Evolutionary conservation across 2,797 vertebrate species (phyloP).

Genomic region (Antennarius maculatus): DNA sequence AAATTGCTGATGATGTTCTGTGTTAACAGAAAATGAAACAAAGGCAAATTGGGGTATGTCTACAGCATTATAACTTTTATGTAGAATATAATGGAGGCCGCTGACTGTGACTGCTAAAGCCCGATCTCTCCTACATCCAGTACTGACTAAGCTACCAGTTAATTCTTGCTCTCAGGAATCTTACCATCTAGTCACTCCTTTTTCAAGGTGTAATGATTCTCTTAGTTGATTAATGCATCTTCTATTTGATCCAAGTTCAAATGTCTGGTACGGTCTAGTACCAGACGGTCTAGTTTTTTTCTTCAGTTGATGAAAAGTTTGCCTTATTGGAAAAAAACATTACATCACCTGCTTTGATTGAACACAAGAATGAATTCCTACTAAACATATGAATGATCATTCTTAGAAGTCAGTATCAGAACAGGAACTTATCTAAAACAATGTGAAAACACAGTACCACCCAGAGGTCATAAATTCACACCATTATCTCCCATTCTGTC

Average conservation of each 20-base stretch:
- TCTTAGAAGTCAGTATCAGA: constrained; percentile 18
- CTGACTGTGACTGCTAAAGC: constrained; percentile 16
- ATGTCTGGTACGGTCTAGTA: background rate
- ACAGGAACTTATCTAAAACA: constrained; percentile 24
- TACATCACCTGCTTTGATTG: background rate
- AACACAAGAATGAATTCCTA: background rate
- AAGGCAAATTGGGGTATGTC: constrained; percentile 27
- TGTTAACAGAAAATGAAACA: constrained; percentile 46
- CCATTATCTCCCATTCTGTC: constrained; percentile 52
- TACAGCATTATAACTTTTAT: constrained; percentile 18
- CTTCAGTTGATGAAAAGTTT: constrained; percentile 1
- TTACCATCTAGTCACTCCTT: background rate
- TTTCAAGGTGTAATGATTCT: background rate
- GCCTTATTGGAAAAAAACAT: background rate
- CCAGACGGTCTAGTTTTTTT: background rate
- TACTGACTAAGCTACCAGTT: background rate
- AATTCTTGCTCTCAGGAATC: constrained; percentile 4
- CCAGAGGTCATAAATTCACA: constrained; percentile 45
- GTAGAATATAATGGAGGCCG: constrained; percentile 7
- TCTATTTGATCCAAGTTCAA: background rate
- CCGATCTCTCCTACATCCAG: constrained; percentile 5
- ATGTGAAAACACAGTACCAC: constrained; percentile 29
- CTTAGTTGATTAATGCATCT: background rate
- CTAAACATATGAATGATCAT: background rate
- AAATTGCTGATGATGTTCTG: constrained; percentile 44